These are phyloP conservation scores for Ophthalmolycus amberensis DNA, from an alignment of 2,113 vertebrate species.

Conservation along the genomic window DNA sequence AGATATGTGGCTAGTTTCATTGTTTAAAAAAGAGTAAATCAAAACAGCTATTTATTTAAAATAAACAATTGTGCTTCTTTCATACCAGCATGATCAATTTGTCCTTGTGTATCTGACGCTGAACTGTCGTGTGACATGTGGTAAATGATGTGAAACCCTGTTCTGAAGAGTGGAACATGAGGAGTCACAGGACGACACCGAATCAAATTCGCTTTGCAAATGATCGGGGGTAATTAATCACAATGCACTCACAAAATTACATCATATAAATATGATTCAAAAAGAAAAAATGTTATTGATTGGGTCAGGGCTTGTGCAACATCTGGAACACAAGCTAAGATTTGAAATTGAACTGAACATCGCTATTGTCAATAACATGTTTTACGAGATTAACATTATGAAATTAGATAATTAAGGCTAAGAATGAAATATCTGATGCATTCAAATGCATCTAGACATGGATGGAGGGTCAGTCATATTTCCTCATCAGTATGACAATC, in stretches of 20 bases:
- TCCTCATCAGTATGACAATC: conserved; percentile 55
- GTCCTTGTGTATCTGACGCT: conserved; percentile 75
- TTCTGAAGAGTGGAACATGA: conserved; percentile 62
- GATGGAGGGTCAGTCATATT: conserved; percentile 45
- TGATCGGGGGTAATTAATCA: conserved; percentile 39
- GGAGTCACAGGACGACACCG: conserved; percentile 34
- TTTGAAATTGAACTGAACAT: conserved; percentile 24
- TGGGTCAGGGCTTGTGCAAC: conserved; percentile 14
- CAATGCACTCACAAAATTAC: conserved; percentile 39
- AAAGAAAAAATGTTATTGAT: conserved; percentile 28
- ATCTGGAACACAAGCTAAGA: conserved; percentile 21
- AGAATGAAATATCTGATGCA: conserved; percentile 48
- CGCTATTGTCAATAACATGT: conserved; percentile 21
- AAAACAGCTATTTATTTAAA: conserved; percentile 76
- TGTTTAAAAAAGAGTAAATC: conserved; percentile 70
- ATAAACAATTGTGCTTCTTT: conserved; percentile 92
- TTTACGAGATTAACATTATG: conserved; percentile 39
- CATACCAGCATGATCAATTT: conserved; percentile 85
- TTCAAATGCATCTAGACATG: conserved; percentile 28
- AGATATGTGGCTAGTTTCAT: conserved; percentile 81
- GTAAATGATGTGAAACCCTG: conserved; percentile 64
- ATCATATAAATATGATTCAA: conserved; percentile 47
- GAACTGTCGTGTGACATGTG: conserved; percentile 72
- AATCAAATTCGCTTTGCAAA: conserved; percentile 44
- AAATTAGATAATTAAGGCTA: conserved; percentile 49